Conservation (phyloP, 2,113 vertebrate species). For the Felis chaus region DNA sequence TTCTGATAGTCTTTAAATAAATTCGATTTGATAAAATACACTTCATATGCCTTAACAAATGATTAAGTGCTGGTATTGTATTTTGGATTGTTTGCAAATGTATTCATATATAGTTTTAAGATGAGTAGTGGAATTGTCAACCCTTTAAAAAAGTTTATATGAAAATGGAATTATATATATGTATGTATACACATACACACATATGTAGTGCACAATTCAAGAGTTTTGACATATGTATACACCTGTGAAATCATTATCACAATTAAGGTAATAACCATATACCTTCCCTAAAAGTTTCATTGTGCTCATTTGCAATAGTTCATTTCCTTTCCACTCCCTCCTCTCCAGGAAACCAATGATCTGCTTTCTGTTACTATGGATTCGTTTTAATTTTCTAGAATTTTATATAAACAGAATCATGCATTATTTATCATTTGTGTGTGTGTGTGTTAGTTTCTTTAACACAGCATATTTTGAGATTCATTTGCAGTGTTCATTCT, state of each 20-base stretch:
- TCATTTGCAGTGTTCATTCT: not conserved
- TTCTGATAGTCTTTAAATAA: not conserved
- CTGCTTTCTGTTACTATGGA: not conserved
- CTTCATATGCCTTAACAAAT: not conserved
- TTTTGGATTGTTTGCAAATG: not conserved
- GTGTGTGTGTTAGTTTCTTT: not conserved
- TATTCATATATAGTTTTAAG: not conserved
- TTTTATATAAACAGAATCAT: not conserved
- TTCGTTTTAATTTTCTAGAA: not conserved
- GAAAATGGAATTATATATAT: not conserved
- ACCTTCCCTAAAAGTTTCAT: not conserved
- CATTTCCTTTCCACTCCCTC: accelerated
- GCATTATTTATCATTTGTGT: not conserved
- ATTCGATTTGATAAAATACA: not conserved
- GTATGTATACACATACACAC: not conserved
- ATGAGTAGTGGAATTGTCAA: not conserved
- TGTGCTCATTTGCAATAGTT: not conserved
- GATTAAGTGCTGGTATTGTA: not conserved
- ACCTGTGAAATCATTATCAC: not conserved
- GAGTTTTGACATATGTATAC: not conserved
- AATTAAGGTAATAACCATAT: not conserved
- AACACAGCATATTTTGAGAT: not conserved
- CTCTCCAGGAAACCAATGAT: not conserved
- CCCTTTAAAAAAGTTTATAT: not conserved
- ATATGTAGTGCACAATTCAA: not conserved